Evolutionary conservation across 2,113 vertebrate species (phyloP), one percentile per base, ranked within the genome.

Genomic region (Platichthys stellatus): DNA sequence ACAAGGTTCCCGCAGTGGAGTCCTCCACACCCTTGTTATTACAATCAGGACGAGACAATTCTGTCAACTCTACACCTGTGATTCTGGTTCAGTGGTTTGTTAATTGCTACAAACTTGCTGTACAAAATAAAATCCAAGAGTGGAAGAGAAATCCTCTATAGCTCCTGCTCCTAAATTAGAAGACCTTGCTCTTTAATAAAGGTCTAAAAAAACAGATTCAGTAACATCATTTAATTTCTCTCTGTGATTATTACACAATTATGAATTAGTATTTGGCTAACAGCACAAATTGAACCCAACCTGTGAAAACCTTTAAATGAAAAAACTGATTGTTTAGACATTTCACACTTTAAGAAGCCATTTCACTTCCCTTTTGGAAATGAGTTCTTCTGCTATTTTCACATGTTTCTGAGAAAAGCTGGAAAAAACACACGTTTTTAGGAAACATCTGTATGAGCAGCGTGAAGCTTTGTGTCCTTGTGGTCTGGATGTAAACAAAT

Each of bases 401-500:
- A 47, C 45, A 10, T 10, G 53, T n/a, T 11, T 1, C 53, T 3
- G 53, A 21, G 20, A 54, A 54, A 54, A 54, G 53, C 53, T 54
- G 8, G 9, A n/a, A 54, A 23, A 14, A 57, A 47, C 45, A 3
- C 51, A 20, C 0, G 0, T 6, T 51, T 6, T 6, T 2, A 24
- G 23, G 56, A 13, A 13, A 57, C 23, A 23, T 10, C 1, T 26
- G 56, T 11, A n/a, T 3, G 51, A 20, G 53, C 53, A 45, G 69
- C 14, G 17, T 40, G 43, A 67, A 21, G 26, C n/a, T 23, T 69
- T 54, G 4, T 69, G 4, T 60, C 14, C 28, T 11, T 3, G 1
- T 53, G 51, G 12, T 74, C 35, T 76, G 23, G 23, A 13, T 73
- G 45, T 28, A 47, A 78, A 17, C 64, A 6, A 31, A 54, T 53